Evolutionary conservation across 2,888 invertebrate species (phyloP).

Genomic region (Pollenia labialis): DNA sequence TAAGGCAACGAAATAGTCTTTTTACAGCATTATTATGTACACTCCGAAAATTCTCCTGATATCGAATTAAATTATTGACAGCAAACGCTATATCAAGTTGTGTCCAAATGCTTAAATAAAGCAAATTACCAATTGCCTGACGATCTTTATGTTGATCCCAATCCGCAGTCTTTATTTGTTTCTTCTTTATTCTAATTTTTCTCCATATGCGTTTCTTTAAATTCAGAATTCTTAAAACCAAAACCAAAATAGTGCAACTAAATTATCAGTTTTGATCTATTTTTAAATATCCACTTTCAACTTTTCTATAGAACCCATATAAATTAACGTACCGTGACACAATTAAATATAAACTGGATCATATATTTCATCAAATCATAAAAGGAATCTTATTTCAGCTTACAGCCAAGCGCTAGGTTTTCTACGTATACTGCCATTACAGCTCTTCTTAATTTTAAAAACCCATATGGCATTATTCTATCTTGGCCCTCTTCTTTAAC

Average conservation of each 20-base stretch:
- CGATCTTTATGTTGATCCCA: conserved; percentile 12
- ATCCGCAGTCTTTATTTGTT: not conserved
- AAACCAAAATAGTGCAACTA: conserved; percentile 15
- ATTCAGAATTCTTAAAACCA: not conserved
- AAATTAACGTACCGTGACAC: no score
- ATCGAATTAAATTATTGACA: not conserved
- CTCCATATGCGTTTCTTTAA: not conserved
- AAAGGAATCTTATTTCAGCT: no score
- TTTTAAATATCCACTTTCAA: not conserved
- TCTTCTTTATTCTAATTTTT: not conserved
- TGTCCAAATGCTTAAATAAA: conserved; percentile 34
- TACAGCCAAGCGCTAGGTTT: no score
- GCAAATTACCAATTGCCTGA: not conserved
- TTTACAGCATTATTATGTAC: conserved; percentile 17
- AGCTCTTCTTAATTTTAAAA: no score
- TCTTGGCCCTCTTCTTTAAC: no score
- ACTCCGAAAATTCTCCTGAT: conserved; percentile 8
- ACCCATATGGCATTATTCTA: no score
- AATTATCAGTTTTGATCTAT: conserved; percentile 14
- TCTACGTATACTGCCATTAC: no score
- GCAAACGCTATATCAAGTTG: not conserved
- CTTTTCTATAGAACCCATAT: no score
- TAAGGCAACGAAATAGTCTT: not conserved
- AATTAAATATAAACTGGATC: no score
- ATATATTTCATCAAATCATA: no score